Evolutionary conservation across 2,888 invertebrate genomes (phyloP), one percentile per base, ranked within the genome.

Genomic region (Fabriciana adippe): DNA sequence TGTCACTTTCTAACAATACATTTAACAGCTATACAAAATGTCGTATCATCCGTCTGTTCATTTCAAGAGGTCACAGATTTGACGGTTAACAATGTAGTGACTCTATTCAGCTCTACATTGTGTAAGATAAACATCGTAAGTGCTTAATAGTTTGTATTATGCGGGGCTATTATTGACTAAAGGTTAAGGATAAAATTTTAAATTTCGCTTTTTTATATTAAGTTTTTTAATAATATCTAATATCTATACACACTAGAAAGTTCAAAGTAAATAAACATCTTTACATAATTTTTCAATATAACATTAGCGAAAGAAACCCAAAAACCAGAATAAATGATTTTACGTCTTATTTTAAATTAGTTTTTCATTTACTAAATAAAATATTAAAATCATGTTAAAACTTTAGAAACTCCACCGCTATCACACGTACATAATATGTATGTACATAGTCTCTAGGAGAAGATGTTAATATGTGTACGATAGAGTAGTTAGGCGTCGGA

Each of bases 41-140:
- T n/a, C 41, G 6, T 51, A 54, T 8, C 21, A 61, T 41, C 14
- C 55, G 53, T 45, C 57, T 54, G 45, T 62, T 57, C 56, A 57
- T 41, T 26, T 59, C 57, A 53, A 65, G 57, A 65, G 65, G 65
- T 53, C 57, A 53, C 56, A 57, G 50, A 50, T n/a, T 41, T 21
- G 48, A 59, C 56, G 18, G 55, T 56, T 41, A 64, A 64, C 51
- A 53, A 57, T 57, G 57, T n/a, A 41, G 18, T 64, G 64, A 56
- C 56, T 64, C 64, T 48, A 56, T 64, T 51, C 50, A 56, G 48
- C 64, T 50, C 35, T 65, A n/a, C 53, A 65, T 57, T 65, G 57
- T 65, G 57, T 53, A 21, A 65, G 65, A 65, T 65, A 65, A 56
- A 26, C 35, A 51, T 65, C 59, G 48, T 48, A 65, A 65, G 65